Base-by-base conservation (phyloP, 1,140 invertebrate species). In the Littorina saxatilis region DNA sequence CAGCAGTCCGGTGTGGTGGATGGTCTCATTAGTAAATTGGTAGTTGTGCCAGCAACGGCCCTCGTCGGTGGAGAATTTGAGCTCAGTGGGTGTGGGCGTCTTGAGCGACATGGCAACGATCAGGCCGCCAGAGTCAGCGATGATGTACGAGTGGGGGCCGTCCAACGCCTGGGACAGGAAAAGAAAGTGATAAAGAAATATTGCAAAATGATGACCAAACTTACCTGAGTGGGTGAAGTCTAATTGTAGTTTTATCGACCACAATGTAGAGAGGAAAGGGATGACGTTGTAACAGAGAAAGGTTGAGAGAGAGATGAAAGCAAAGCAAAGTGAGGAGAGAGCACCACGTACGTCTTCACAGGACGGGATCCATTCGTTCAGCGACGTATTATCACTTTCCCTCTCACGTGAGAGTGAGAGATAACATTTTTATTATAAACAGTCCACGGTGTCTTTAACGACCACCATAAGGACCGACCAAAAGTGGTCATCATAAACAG, bases 1-100 rank as follows among this genome's bases (percentile, higher is more conserved):
- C 61, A 92, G 73, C 47, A 98, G 94, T 15, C 97, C 98, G 40
- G 97, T 98, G 89, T 98, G 98, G 50, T 96, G 97, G 0, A 97
- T 96, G 91, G 97, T 96, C 83, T 92, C 86, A 7, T 88, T 63
- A 3, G 91, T 91, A 75, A 89, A 92, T 47, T 89, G 81, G 82
- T 92, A 91, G 20, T 86, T 85, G 78, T 91, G 90, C 92, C 92
- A 92, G 79, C 92, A 92, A 29, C 84, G 81, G 7, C 92, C 92
- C 63, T 89, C 88, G 77, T 92, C 91, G 29, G 89, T 88, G 5
- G 90, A 91, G 82, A 92, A 92, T 82, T 91, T 92, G 47, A 92
- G 78, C 15, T 97, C 88, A 86, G 97, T 96, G 0, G 97, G 98
- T 90, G 96, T 97, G 90, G 97, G 96, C 94, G 94, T 74, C 94